Evolutionary conservation across 2,888 invertebrate species (phyloP).

Genomic region (Apocheima hispidaria): DNA sequence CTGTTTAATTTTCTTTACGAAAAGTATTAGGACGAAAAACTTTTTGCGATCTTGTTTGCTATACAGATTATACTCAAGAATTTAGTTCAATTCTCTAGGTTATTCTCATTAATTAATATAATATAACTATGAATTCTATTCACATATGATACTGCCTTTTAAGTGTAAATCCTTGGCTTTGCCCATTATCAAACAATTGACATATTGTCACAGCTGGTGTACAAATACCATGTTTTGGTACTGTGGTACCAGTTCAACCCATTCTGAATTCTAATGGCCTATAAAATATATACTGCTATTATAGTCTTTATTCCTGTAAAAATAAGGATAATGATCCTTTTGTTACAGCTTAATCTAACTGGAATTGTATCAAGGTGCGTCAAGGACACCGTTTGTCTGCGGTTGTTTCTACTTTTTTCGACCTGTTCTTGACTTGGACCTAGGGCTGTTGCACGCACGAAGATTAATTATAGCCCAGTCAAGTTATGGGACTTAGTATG

Average conservation of each 20-base stretch:
- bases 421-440: conserved; percentile 58
- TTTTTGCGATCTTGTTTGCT: not conserved
- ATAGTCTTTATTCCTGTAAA: conserved; percentile 48
- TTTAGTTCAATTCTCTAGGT: not conserved
- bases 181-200: conserved; percentile 39
- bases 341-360: conserved; percentile 54
- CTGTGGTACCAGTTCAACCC: conserved; percentile 52
- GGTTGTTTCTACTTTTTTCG: conserved; percentile 66
- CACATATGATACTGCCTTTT: too few relatives aligned
- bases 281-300: conserved; percentile 47
- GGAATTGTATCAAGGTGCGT: conserved; percentile 71
- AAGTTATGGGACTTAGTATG: too few relatives aligned
- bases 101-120: conserved; percentile 1
- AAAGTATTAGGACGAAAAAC: not conserved
- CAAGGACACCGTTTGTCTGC: conserved; percentile 74
- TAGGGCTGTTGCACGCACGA: conserved; percentile 47
- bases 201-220: conserved; percentile 53
- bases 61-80: not conserved
- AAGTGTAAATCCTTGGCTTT: conserved; percentile 30
- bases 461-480: too few relatives aligned
- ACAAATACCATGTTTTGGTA: conserved; percentile 54
- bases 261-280: conserved; percentile 66
- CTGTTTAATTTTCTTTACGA: not conserved
- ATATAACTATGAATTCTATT: too few relatives aligned
- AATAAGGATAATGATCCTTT: conserved; percentile 52